phyloP scores from a whole-genome alignment of 2,113 vertebrate species.

The Halcyon senegalensis region DNA sequence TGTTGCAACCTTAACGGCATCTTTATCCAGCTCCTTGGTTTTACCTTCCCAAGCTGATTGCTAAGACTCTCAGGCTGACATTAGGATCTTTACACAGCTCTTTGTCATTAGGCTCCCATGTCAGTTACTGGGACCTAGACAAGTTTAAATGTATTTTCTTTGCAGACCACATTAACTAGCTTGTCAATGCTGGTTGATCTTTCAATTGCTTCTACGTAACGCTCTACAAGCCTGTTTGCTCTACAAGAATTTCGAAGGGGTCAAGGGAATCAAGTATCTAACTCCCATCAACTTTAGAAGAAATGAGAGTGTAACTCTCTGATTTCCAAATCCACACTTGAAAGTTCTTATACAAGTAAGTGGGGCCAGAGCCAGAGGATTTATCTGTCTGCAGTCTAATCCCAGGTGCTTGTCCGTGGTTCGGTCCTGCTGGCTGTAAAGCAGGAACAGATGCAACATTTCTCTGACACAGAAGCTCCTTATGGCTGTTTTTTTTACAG shows the following conservation, averaged over 20 bases:
- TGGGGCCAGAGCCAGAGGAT: not conserved
- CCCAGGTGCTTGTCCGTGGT: not conserved
- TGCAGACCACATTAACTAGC: not conserved
- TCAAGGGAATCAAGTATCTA: not conserved
- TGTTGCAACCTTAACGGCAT: slow-evolving; percentile 3
- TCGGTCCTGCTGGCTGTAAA: not conserved
- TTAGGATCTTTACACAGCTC: not conserved
- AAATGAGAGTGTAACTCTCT: not conserved
- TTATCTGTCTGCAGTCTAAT: not conserved
- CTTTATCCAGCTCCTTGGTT: slow-evolving; percentile 17
- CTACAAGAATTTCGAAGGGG: not conserved
- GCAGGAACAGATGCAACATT: not conserved
- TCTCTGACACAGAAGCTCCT: not conserved
- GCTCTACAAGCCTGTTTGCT: not conserved
- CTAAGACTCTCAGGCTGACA: not conserved
- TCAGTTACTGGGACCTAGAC: not conserved
- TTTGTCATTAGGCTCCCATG: not conserved
- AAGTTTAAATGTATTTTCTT: not conserved
- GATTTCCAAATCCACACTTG: not conserved
- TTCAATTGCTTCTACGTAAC: not conserved
- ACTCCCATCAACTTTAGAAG: not conserved
- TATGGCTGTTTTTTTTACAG: not conserved
- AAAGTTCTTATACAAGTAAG: not conserved
- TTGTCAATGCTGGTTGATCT: not conserved
- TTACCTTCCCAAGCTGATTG: not conserved